Conservation (phyloP, 2,113 vertebrate genomes). For the Chaetorhynchus papuensis region DNA sequence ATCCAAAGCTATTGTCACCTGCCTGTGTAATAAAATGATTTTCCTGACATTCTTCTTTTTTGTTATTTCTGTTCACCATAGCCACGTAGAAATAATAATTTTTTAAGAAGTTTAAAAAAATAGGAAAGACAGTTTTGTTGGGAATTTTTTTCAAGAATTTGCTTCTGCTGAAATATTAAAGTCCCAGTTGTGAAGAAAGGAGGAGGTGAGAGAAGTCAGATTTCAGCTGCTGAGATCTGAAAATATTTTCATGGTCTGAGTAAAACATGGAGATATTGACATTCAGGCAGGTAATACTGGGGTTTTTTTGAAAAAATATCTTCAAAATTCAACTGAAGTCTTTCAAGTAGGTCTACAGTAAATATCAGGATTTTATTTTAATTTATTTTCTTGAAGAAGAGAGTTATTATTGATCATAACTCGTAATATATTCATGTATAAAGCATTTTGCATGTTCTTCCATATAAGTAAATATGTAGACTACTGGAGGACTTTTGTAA, state of each 20-base stretch:
- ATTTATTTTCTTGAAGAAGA: neutral
- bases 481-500: neutral
- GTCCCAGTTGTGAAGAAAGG: neutral
- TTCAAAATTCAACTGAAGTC: neutral
- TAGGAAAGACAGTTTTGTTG: neutral
- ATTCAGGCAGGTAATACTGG: neutral
- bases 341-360: neutral
- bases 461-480: neutral
- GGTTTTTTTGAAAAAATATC: neutral
- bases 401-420: neutral
- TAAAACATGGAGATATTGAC: neutral
- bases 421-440: neutral
- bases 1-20: neutral
- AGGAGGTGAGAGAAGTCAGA: neutral
- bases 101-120: neutral
- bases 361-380: neutral
- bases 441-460: neutral
- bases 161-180: neutral
- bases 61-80: neutral
- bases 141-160: neutral
- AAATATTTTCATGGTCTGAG: neutral
- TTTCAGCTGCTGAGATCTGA: neutral
- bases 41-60: neutral
- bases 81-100: neutral
- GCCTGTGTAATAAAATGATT: neutral